Percentiles rank a stretch among this genome's conserved stretches.
phyloP scores from a whole-genome alignment of 2,888 invertebrate genomes.

The Criorhina ranunculi region DNA sequence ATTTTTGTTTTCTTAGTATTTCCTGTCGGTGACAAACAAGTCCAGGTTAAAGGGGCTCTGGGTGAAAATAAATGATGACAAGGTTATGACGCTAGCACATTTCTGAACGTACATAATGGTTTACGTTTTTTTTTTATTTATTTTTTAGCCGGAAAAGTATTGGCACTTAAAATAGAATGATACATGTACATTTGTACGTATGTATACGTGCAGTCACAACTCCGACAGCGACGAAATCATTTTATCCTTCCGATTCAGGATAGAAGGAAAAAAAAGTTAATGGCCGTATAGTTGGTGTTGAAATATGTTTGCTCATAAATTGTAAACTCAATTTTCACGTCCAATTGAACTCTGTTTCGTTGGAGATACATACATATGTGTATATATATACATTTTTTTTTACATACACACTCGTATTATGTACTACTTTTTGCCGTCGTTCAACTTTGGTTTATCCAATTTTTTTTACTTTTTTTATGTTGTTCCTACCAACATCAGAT shows the following conservation, averaged over 20 bases:
- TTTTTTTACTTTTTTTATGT: background rate
- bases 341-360: constrained; percentile 57
- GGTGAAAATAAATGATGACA: constrained; percentile 43
- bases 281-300: constrained; percentile 64
- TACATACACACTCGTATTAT: background rate
- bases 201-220: constrained; percentile 13
- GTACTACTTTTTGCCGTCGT: constrained; percentile 24
- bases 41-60: constrained; percentile 9
- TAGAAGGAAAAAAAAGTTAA: constrained; percentile 44
- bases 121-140: constrained; percentile 16
- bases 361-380: background rate
- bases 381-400: no score
- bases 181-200: constrained; percentile 30
- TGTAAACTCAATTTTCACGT: constrained; percentile 66
- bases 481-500: constrained; percentile 25
- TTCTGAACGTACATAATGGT: constrained; percentile 32
- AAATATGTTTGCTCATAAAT: constrained; percentile 68
- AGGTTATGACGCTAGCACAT: constrained; percentile 34
- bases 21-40: constrained; percentile 16
- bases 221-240: constrained; percentile 38
- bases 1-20: background rate
- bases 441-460: constrained; percentile 19
- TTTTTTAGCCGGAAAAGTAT: constrained; percentile 40
- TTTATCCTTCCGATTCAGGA: constrained; percentile 27
- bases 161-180: constrained; percentile 42